Percentiles rank a stretch among this genome's conserved stretches.
Evolutionary conservation across 2,888 invertebrate species (phyloP).

Genomic region (Agonopterix alstromeriana): DNA sequence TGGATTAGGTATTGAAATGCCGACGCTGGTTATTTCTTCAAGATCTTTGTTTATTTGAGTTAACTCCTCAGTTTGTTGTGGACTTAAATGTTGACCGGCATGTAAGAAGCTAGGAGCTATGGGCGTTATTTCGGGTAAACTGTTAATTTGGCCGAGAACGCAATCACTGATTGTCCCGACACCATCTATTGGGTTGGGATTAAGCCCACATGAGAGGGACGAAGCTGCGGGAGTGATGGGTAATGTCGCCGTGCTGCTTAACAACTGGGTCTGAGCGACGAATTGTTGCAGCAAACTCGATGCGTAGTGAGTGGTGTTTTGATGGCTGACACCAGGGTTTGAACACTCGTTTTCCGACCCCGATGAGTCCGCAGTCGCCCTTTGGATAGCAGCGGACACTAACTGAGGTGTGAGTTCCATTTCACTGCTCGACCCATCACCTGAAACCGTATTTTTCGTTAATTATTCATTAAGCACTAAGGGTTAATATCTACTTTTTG

Average conservation of each 20-base stretch:
- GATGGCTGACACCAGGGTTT: constrained; percentile 70
- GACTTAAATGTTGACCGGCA: constrained; percentile 57
- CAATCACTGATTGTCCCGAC: constrained; percentile 56
- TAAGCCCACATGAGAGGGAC: constrained; percentile 38
- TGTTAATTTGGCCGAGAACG: constrained; percentile 60
- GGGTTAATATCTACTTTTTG: too few species aligned
- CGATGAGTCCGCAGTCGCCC: constrained; percentile 81
- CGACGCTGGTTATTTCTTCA: constrained; percentile 65
- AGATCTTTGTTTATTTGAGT: constrained; percentile 69
- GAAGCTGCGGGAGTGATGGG: constrained; percentile 39
- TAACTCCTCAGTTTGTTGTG: constrained; percentile 68
- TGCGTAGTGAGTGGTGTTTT: constrained; percentile 79
- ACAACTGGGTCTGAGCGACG: constrained; percentile 85
- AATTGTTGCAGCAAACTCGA: constrained; percentile 88
- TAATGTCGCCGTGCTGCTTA: constrained; percentile 69
- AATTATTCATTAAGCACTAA: not conserved
- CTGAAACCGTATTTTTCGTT: constrained; percentile 33
- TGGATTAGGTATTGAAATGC: constrained; percentile 56
- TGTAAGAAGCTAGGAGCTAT: constrained; percentile 54
- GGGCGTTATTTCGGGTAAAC: constrained; percentile 51
- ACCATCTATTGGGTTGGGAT: constrained; percentile 42
- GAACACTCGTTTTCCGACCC: constrained; percentile 84
- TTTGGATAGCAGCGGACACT: constrained; percentile 86
- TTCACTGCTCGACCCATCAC: constrained; percentile 82
- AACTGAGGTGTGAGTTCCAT: constrained; percentile 85